Evolutionary conservation across 2,113 vertebrate species (phyloP), one percentile per base, ranked within the genome.

Genomic region (Limnothrissa miodon): DNA sequence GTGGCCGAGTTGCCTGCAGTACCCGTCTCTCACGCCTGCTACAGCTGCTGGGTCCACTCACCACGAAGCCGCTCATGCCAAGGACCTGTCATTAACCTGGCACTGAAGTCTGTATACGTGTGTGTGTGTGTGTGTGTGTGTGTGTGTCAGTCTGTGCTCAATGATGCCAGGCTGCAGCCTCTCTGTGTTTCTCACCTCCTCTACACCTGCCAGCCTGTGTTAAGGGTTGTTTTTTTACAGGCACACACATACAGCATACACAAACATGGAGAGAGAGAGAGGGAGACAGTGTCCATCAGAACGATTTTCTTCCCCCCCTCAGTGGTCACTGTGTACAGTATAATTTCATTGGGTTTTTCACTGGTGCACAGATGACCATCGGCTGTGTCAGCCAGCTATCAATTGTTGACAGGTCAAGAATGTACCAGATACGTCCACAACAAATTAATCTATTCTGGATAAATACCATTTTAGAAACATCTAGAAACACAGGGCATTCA

Each of bases 251-350:
- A 42, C 42, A 42, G 7, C 21, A 42, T 6, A 42, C 42, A 42
- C 42, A 42, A 42, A 42, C 42, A 42, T 42, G 15, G 8, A 46
- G 13, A 84, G 82, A 84, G 83, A 21, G 83, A 81, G 82, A 85
- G 85, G 85, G 84, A 42, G 82, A 48, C 10, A 48, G 15, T 48
- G 46, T 48, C 46, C 42, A 42, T 6, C 42, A 42, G 42, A 42
- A 42, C 42, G 2, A 42, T 2, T 42, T 42, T 42, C 42, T 42
- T n/a, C n/a, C n/a, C n/a, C n/a, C n/a, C n/a, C n/a, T n/a, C n/a
- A n/a, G n/a, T n/a, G n/a, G n/a, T n/a, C n/a, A n/a, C n/a, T n/a
- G n/a, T n/a, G n/a, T n/a, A n/a, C n/a, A n/a, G n/a, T n/a, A n/a
- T n/a, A n/a, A n/a, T n/a, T n/a, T n/a, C n/a, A n/a, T n/a, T n/a